Base-by-base conservation (phyloP, 2,113 vertebrate species). In the Anolis carolinensis region DNA sequence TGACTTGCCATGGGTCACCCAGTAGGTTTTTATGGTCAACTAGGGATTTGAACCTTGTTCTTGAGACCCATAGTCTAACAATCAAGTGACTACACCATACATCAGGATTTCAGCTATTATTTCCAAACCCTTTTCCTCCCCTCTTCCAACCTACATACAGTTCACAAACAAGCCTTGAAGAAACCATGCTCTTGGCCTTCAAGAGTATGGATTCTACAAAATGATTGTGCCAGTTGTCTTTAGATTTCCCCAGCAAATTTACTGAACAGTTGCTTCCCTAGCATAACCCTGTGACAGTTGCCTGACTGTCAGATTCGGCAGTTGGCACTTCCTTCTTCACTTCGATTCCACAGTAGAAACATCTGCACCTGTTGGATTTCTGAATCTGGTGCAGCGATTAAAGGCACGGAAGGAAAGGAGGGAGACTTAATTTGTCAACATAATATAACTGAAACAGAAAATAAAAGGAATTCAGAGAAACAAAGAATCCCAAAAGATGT, bases 341-440 rank as follows among this genome's bases (percentile, higher is more conserved):
- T 21, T 23, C 52, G 32, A 34, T 9, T 59, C 6, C 16, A 8
- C 18, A n/a, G 39, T 1, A 59, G 76, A 34, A 34, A 79, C 2
- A 36, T 62, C 55, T 36, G 10, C 20, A 36, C 18, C 52, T 62
- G 62, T 23, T 32, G 30, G 11, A 62, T 79, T 25, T 79, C 10
- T 23, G 50, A 30, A 27, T 32, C 18, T 78, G 30, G 55, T 52
- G 48, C 72, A 48, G 44, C 74, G 27, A 23, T 62, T 62, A 62
- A 36, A 79, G 32, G 52, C 76, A 59, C 50, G 52, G 86, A 63
- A 81, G 65, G 16, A 34, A 85, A 75, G 5, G 44, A 5, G 0
- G 52, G 70, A 16, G 0, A 39, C 16, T 18, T 20, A 30, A 0
- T 34, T 75, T 79, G 2, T 27, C 0, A 0, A 55, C 74, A 79